Base-by-base conservation (phyloP, 2,888 invertebrate species). In the Drosophila paramelanica region DNA sequence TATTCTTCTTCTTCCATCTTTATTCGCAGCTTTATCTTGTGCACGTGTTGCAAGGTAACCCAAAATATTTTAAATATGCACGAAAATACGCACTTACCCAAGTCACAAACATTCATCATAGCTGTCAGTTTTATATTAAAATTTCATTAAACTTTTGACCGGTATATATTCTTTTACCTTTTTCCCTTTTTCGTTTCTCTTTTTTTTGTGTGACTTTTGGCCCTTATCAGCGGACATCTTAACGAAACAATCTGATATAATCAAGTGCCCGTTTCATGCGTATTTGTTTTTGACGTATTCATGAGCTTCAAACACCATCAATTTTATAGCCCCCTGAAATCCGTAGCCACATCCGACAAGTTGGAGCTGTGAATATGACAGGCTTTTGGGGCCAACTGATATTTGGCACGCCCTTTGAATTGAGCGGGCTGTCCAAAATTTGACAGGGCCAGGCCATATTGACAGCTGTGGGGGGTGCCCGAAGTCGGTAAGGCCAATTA, bases 271-370 rank as follows among this genome's bases (percentile, higher is more conserved):
- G 66, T 76, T 78, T 78, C 73, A 86, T 73, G 75, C 83, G 64
- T 69, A 73, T 86, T 86, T 88, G 75, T 67, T 86, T 68, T 51
- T 68, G 83, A 77, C 74, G 84, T 79, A 87, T 83, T 83, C 79
- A 79, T 79, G 81, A 87, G 73, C 67, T 42, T 51, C 65, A 81
- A 78, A 79, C 79, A 79, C 84, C 89, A 87, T 85, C 79, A 89
- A 83, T 88, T 85, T 83, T 41, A 49, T 46, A 62, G 7, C 38
- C 0, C 41, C 25, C 55, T 46, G 36, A n/a, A 31, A n/a, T 5
- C 27, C 27, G 39, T 17, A 17, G 41, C 31, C 50, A 33, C 50
- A 33, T 20, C 45, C 27, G 45, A 25, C 13, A 25, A 31, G 25
- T 36, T 47, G 6, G 27, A 38, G 61, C 51, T 47, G 45, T 10